Conservation (phyloP, 1,140 invertebrate genomes). For the Sesamia nonagrioides region DNA sequence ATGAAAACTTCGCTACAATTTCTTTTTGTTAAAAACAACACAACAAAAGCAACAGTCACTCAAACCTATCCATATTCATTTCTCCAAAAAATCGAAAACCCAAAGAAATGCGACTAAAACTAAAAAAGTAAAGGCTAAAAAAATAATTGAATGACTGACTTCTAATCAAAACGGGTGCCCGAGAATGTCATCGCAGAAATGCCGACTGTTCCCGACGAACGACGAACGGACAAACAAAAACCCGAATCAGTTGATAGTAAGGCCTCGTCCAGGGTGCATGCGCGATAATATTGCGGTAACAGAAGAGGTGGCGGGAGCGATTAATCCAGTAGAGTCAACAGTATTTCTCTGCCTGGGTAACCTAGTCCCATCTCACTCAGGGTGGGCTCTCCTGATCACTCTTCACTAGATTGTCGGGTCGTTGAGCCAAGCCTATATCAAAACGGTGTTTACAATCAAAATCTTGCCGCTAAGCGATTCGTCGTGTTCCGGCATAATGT, state of each 20-base stretch:
- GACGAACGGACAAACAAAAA: constrained; percentile 76
- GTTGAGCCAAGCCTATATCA: too few species aligned
- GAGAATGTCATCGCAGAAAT: constrained; percentile 78
- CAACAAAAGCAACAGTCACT: background rate
- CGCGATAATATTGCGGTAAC: background rate
- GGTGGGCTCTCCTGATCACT: too few species aligned
- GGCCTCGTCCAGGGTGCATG: background rate
- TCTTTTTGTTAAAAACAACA: background rate
- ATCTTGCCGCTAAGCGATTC: too few species aligned
- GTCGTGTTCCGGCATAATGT: too few species aligned
- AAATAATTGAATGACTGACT: constrained; percentile 36
- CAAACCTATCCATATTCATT: constrained; percentile 46
- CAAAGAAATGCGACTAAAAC: constrained; percentile 37
- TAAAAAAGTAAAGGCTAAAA: constrained; percentile 29
- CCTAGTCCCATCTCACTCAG: too few species aligned
- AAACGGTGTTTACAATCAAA: too few species aligned
- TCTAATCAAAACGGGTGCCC: constrained; percentile 74
- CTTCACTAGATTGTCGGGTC: too few species aligned
- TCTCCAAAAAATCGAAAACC: constrained; percentile 31
- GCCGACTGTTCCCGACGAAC: constrained; percentile 46
- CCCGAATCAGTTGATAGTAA: constrained; percentile 74
- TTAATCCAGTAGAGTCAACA: too few species aligned
- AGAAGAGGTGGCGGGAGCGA: too few species aligned
- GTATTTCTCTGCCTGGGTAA: too few species aligned
- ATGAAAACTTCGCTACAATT: background rate